Percentiles rank a stretch among this genome's conserved stretches.
Evolutionary conservation across 2,113 vertebrate species (phyloP).

Genomic region (Crotalus horridus): DNA sequence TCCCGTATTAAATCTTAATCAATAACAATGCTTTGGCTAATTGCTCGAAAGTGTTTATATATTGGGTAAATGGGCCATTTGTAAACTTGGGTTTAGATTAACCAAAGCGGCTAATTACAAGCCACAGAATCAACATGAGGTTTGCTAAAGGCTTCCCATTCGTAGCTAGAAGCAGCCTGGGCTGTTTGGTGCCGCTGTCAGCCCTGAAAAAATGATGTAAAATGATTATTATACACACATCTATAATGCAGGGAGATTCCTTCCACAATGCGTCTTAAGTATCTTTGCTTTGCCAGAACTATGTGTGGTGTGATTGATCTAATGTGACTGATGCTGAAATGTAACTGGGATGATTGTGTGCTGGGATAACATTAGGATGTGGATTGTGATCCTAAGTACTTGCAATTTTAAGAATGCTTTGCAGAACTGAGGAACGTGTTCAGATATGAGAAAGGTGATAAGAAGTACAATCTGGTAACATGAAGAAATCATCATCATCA

Average conservation of each 20-base stretch:
- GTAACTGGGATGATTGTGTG: constrained; percentile 66
- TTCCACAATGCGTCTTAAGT: constrained; percentile 65
- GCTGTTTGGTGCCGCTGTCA: constrained; percentile 63
- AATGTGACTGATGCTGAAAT: constrained; percentile 75
- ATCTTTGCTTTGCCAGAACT: constrained; percentile 68
- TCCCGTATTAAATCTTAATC: constrained; percentile 71
- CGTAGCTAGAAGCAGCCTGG: constrained; percentile 52
- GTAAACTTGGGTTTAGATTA: constrained; percentile 70
- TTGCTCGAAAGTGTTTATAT: constrained; percentile 64
- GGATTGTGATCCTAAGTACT: constrained; percentile 72
- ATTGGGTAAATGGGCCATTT: constrained; percentile 67
- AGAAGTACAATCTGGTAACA: constrained; percentile 58
- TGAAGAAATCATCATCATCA: not conserved
- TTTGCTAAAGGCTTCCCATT: constrained; percentile 67
- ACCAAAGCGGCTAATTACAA: constrained; percentile 69
- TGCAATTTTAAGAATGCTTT: constrained; percentile 77
- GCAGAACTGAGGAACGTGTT: constrained; percentile 69
- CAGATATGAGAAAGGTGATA: constrained; percentile 63
- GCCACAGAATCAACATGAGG: constrained; percentile 63
- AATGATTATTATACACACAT: constrained; percentile 71
- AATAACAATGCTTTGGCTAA: constrained; percentile 68
- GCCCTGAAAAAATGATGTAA: constrained; percentile 63
- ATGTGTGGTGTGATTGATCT: constrained; percentile 74
- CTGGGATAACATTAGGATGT: constrained; percentile 52
- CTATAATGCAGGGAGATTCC: constrained; percentile 67